Base-by-base conservation (phyloP, 2,888 invertebrate species). In the Antheraea assamensis region DNA sequence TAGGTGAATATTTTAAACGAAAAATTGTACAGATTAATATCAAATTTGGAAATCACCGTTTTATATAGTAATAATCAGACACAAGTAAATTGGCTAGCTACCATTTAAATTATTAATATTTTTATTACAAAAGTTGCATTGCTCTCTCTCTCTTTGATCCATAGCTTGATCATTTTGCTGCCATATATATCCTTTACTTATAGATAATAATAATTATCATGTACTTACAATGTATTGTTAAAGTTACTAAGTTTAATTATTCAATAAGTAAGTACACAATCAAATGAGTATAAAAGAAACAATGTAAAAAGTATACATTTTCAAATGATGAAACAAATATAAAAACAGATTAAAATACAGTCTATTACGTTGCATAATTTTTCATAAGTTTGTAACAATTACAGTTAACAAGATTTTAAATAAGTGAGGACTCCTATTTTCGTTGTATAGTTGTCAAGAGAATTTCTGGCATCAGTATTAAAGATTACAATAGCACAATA, bases 31-130 rank as follows among this genome's bases (percentile, higher is more conserved):
- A 30, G 30, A 30, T 24, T 17, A 64, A 27, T 10, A 64, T 30
- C 27, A n/a, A 68, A 68, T 35, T 66, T 68, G 31, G 35, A 35
- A 8, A n/a, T 10, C 68, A 68, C 31, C 35, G 68, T 35, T 68
- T 7, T 35, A 21, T 21, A 31, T 35, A 35, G 35, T 68, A 68
- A 68, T 68, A 35, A 68, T 35, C 81, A 87, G 89, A 88, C 87
- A 86, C 81, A 86, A 86, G 85, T 87, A 87, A 90, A 92, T 92
- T 92, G 83, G 89, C 93, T 93, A 93, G 81, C 92, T 93, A 93
- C 89, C 31, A 35, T 68, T 68, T 68, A 21, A 21, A 35, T 66
- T 5, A 42, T 42, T 42, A 30, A 27, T 61, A 27, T 68, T 35
- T 68, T 35, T 2, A 13, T 35, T 68, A 31, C 31, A 35, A 68